Percentiles rank a stretch among this genome's conserved stretches.
Evolutionary conservation across 2,888 invertebrate genomes (phyloP).

Genomic region (Molanna angustata): DNA sequence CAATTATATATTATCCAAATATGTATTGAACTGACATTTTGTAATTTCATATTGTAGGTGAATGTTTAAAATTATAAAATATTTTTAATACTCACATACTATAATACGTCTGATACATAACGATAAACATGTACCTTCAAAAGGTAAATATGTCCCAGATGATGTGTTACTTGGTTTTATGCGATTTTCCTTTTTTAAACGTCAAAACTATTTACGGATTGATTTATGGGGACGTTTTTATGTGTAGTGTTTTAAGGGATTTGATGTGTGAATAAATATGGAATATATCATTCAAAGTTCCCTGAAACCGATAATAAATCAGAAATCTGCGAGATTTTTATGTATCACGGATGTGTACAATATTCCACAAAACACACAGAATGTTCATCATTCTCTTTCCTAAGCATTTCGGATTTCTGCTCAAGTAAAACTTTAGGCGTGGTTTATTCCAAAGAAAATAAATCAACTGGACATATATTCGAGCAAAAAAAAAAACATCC

Average conservation of each 20-base stretch:
- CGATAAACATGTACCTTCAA: too few species aligned
- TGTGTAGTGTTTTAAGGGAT: not conserved
- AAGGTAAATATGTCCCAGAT: too few species aligned
- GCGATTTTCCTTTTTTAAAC: not conserved
- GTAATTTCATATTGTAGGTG: too few species aligned
- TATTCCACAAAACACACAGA: conserved; percentile 15
- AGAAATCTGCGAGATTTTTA: conserved; percentile 13
- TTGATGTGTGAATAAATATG: conserved; percentile 24
- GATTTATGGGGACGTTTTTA: not conserved
- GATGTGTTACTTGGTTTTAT: too few species aligned
- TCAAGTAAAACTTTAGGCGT: conserved; percentile 23
- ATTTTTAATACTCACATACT: too few species aligned
- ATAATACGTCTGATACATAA: too few species aligned
- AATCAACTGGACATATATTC: conserved; percentile 25
- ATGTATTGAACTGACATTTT: too few species aligned
- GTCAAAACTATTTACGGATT: not conserved
- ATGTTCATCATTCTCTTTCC: conserved; percentile 12
- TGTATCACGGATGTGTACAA: conserved; percentile 19
- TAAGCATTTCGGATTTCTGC: conserved; percentile 8
- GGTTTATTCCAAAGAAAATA: conserved; percentile 27
- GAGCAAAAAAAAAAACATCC: not conserved
- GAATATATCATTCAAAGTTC: conserved; percentile 19
- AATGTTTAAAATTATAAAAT: too few species aligned
- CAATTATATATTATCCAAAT: too few species aligned
- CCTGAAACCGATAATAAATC: conserved; percentile 19